These are phyloP conservation scores for Helicoverpa zea DNA, from an alignment of 1,140 invertebrate genomes.

Conservation along the genomic window DNA sequence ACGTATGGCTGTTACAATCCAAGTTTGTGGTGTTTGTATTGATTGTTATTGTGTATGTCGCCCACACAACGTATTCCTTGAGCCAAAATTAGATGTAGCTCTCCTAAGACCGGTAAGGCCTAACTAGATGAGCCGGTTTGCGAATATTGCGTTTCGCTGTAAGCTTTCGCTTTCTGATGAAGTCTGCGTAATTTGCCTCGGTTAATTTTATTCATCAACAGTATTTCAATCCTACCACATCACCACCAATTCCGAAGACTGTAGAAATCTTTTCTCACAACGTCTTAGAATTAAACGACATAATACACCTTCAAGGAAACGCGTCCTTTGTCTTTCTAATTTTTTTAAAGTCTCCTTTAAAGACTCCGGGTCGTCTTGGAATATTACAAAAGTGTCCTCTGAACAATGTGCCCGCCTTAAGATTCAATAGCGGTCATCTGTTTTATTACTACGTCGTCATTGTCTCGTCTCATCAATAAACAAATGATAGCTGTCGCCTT, in stretches of 20 bases:
- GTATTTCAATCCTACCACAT: no score
- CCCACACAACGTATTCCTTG: slow-evolving; percentile 18
- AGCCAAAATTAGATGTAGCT: slow-evolving; percentile 33
- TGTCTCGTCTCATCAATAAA: slow-evolving; percentile 28
- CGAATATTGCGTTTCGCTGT: neutral
- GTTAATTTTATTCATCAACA: no score
- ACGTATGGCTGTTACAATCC: slow-evolving; percentile 23
- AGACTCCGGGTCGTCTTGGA: neutral
- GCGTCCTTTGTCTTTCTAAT: neutral
- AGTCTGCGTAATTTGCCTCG: neutral
- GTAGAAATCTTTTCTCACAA: no score
- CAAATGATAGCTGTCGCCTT: slow-evolving; percentile 4
- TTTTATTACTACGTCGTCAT: slow-evolving; percentile 26
- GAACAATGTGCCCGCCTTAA: neutral
- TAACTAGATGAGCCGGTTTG: neutral
- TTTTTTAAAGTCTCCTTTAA: no score
- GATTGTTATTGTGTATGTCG: slow-evolving; percentile 22
- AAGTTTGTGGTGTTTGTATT: slow-evolving; percentile 21
- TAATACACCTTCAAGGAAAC: neutral
- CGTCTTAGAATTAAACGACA: no score
- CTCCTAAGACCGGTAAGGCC: neutral
- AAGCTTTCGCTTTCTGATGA: neutral
- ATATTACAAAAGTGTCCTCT: neutral
- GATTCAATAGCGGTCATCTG: slow-evolving; percentile 19
- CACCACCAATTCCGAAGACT: no score